Conservation (phyloP, 1,140 invertebrate species). For the Gonatopus flavifemur region DNA sequence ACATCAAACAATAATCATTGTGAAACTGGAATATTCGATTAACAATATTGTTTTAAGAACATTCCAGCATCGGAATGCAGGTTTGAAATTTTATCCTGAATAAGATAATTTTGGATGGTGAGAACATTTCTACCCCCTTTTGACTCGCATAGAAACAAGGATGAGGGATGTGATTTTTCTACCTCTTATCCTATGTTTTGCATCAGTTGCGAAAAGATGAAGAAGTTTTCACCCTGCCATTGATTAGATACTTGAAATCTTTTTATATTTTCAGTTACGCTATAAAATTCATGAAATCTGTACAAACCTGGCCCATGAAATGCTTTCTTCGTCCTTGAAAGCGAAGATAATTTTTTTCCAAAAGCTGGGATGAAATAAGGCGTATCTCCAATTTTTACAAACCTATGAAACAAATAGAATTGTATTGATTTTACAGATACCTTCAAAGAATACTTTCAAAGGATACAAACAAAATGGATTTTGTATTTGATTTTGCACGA, state of each 20-base stretch:
- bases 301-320: constrained; percentile 49
- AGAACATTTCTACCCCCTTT: too few species aligned
- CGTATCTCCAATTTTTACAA: constrained; percentile 66
- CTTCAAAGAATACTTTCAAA: background rate
- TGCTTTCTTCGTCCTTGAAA: constrained; percentile 48
- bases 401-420: constrained; percentile 37
- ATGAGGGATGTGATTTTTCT: too few species aligned
- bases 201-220: too few species aligned
- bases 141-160: too few species aligned
- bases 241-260: too few species aligned
- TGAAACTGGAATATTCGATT: background rate
- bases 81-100: too few species aligned
- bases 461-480: constrained; percentile 1
- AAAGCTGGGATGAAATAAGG: constrained; percentile 64
- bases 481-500: background rate
- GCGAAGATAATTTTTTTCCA: constrained; percentile 60
- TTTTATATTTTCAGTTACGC: too few species aligned
- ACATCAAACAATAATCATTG: background rate
- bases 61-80: too few species aligned
- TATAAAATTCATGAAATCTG: too few species aligned
- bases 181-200: too few species aligned
- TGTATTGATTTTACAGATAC: constrained; percentile 4
- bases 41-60: background rate
- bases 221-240: background rate
- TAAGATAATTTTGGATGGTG: too few species aligned